A percentile compares a stretch with the other conserved stretches of the same genome.
Conservation (phyloP, 2,113 vertebrate species). For the Rhea pennata region DNA sequence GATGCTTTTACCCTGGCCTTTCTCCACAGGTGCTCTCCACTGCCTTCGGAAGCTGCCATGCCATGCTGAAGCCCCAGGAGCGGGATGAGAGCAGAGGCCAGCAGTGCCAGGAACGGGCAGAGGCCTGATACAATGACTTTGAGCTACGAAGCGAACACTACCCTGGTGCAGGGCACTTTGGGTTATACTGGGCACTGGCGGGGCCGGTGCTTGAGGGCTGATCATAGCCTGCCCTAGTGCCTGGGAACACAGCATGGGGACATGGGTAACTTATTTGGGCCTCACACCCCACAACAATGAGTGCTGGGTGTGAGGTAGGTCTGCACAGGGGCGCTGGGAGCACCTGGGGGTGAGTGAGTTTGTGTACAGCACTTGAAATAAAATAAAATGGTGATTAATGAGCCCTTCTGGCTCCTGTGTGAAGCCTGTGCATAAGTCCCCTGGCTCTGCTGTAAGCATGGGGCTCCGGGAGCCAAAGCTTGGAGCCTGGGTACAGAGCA, state of each 20-base stretch:
- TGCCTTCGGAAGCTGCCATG: not conserved
- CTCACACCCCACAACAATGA: rapidly evolving
- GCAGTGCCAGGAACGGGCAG: rapidly evolving
- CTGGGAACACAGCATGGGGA: not conserved
- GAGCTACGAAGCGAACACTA: rapidly evolving
- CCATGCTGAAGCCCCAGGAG: not conserved
- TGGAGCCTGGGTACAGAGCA: no score
- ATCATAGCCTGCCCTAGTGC: rapidly evolving
- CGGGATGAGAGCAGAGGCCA: rapidly evolving
- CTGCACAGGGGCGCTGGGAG: conserved; percentile 31
- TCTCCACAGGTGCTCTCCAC: not conserved
- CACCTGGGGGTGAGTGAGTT: not conserved
- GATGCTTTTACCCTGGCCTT: not conserved
- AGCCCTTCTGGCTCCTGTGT: not conserved
- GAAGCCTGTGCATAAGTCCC: not conserved
- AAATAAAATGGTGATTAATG: conserved; percentile 54
- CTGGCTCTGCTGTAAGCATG: not conserved
- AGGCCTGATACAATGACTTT: rapidly evolving
- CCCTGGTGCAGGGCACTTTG: not conserved
- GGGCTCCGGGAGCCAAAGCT: no score
- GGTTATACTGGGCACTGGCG: not conserved
- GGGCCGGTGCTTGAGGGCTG: rapidly evolving
- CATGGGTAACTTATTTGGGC: not conserved
- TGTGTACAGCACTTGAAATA: conserved; percentile 15
- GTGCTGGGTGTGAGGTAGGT: rapidly evolving